These are phyloP conservation scores for Muscidifurax raptorellus DNA, from an alignment of 1,140 invertebrate species.

Conservation along the genomic window DNA sequence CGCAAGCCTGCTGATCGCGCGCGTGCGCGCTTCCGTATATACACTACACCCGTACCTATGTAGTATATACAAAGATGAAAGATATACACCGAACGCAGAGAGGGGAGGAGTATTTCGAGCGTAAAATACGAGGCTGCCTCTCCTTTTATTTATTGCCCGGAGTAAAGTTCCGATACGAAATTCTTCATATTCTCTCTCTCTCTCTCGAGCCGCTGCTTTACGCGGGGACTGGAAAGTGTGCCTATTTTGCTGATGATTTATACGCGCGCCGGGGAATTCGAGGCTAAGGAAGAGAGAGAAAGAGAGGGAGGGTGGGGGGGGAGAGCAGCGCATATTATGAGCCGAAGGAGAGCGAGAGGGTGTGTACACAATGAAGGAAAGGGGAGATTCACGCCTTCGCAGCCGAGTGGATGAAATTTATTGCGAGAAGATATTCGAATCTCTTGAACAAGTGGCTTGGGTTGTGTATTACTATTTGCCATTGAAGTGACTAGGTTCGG, in stretches of 20 bases:
- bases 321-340: background rate
- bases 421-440: background rate
- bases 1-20: background rate
- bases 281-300: conserved; percentile 5
- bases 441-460: background rate
- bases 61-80: background rate
- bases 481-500: too few species aligned
- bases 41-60: background rate
- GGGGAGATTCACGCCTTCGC: background rate
- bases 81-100: too few species aligned
- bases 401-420: conserved; percentile 25
- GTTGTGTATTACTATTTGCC: background rate
- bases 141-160: conserved; percentile 30
- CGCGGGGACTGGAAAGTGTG: background rate
- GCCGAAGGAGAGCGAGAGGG: too few species aligned
- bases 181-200: conserved; percentile 5
- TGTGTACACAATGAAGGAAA: background rate
- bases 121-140: conserved; percentile 6
- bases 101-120: background rate
- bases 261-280: background rate
- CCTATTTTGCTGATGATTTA: conserved; percentile 43
- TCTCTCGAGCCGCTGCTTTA: background rate
- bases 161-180: conserved; percentile 29
- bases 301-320: too few species aligned
- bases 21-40: background rate